Evolutionary conservation across 2,113 vertebrate species (phyloP).

Genomic region (Parotia lawesii): DNA sequence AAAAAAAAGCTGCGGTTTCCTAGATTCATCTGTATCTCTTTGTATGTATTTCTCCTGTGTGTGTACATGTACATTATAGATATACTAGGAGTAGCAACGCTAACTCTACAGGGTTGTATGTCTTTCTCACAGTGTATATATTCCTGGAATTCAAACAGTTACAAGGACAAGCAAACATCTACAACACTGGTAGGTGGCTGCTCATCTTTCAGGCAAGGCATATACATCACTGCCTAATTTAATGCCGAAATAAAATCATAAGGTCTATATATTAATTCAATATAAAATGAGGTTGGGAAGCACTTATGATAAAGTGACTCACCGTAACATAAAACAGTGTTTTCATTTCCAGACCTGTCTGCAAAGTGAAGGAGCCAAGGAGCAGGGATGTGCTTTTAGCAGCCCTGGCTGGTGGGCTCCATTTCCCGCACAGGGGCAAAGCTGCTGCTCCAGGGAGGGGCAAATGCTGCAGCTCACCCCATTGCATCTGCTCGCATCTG

Average conservation of each 20-base stretch:
- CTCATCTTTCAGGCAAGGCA: neutral
- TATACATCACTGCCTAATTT: neutral
- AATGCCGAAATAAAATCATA: neutral
- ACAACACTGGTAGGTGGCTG: neutral
- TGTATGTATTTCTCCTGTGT: neutral
- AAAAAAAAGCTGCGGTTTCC: neutral
- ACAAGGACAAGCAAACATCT: neutral
- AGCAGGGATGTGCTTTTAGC: neutral
- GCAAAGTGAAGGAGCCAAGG: neutral
- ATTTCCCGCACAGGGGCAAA: neutral
- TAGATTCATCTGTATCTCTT: neutral
- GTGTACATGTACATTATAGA: neutral
- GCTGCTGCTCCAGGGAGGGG: neutral
- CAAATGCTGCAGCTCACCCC: neutral
- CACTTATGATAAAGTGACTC: neutral
- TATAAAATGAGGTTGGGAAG: neutral
- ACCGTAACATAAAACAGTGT: neutral
- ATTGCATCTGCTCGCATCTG: fast-evolving
- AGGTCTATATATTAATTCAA: neutral
- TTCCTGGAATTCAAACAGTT: neutral
- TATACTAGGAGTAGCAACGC: neutral
- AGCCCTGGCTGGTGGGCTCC: neutral
- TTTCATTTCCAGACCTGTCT: neutral
- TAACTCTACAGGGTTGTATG: neutral
- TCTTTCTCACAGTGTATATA: neutral